phyloP scores from a whole-genome alignment of 2,797 vertebrate species.

The Halcyon badia region DNA sequence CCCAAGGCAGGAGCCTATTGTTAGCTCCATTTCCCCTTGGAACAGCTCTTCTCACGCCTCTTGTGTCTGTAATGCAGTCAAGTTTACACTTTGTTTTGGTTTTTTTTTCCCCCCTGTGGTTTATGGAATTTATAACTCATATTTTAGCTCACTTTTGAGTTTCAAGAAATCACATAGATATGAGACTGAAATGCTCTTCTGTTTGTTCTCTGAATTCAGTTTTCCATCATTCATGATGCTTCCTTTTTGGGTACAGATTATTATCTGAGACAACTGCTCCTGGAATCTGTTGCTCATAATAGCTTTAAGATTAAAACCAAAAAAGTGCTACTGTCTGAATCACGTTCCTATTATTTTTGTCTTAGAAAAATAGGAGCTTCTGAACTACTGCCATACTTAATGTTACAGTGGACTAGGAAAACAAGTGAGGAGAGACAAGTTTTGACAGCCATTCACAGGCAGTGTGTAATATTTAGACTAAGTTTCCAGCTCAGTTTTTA shows the following conservation, averaged over 20 bases:
- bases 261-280: not conserved
- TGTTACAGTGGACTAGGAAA: not conserved
- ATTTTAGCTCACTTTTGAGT: not conserved
- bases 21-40: not conserved
- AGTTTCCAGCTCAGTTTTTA: not conserved
- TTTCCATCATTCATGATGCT: conserved; percentile 18
- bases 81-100: not conserved
- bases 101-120: not conserved
- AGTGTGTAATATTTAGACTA: not conserved
- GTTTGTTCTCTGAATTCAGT: conserved; percentile 27
- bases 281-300: conserved; percentile 37
- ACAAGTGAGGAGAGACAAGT: not conserved
- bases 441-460: not conserved
- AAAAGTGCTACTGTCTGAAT: not conserved
- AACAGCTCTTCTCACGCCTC: not conserved
- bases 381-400: not conserved
- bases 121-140: conserved; percentile 13
- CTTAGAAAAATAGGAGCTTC: not conserved
- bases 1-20: not conserved
- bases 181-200: not conserved
- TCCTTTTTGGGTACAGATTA: conserved; percentile 36
- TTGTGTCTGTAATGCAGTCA: not conserved
- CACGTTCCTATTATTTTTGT: not conserved
- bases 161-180: not conserved
- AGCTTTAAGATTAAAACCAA: conserved; percentile 8